Evolutionary conservation across 2,888 invertebrate species (phyloP), one percentile per base, ranked within the genome.

Genomic region (Norana najaformis): DNA sequence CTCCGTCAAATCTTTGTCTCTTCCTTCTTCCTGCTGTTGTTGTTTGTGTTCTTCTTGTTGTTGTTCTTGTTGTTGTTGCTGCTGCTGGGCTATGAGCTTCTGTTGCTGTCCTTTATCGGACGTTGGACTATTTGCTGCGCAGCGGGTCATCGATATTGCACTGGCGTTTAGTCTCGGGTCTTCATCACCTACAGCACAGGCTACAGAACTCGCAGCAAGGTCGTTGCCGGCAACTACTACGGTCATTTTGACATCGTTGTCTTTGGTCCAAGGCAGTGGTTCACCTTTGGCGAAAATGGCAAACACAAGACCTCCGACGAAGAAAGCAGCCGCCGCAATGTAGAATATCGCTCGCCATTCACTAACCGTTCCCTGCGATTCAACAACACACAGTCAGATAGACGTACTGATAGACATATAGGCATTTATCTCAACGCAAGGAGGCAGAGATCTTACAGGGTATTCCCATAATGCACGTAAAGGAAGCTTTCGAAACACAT

Each of bases 291-390:
- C 94, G 41, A 95, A 93, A 1, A 94, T n/a, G 16, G 92, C 92
- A 92, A 94, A 95, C 89, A 94, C 90, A 11, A 93, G 37, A 1
- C 94, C 93, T 13, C 95, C 95, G 34, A 93, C 90, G 41, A 94
- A 91, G 89, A 95, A 93, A 38, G 95, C 93, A 8, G 96, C 96
- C 92, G 97, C 96, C 0, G 97, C 96, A 93, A 98, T 97, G 95
- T 97, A 97, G 95, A 98, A 98, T 5, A 98, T 97, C 53, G 96
- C 95, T 90, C 96, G 96, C 98, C 98, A 98, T 41, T 88, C 47
- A 34, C 23, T 85, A 1, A 85, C 4, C 34, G 85, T 85, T 85
- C 85, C 85, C 85, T 85, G 36, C 23, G 35, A 37, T 35, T 37
- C n/a, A 69, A 69, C 30, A n/a, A 69, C 69, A n/a, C 30, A 47